Base-by-base conservation (phyloP, 2,888 invertebrate genomes). In the Cenopis cana region DNA sequence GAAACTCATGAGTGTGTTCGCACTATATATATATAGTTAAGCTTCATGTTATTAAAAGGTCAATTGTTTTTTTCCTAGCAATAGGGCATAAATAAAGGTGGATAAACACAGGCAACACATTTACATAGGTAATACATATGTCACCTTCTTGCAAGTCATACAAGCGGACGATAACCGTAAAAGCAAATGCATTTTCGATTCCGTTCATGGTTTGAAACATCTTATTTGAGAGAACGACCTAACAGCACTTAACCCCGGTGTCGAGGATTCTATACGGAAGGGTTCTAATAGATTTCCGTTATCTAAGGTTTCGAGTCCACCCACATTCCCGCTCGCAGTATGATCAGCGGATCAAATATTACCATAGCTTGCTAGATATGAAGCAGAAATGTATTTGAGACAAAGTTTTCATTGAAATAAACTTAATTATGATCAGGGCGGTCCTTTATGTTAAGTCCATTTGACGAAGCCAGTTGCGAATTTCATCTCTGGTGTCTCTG, bases 241-340 rank as follows among this genome's bases (percentile, higher is more conserved):
- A 81, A 82, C 81, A 81, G 81, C 82, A 87, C 82, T 88, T 90
- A 89, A 91, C 89, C 89, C 76, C 82, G 75, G 85, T 85, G 86
- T 87, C 85, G 85, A 83, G 85, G 79, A 87, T 86, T 86, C 86
- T 83, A 85, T 84, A 84, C 83, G 78, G 84, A 81, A 54, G 83
- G 83, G 81, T 80, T 82, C 79, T 78, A 89, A 88, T 88, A 88
- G 86, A 88, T 88, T 88, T 87, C 85, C 85, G 85, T 86, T 85
- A n/a, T n/a, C n/a, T n/a, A 86, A 81, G 85, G 85, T 86, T 85
- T 84, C 76, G 79, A 84, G 81, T 89, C 88, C 86, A 88, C 89
- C 89, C 87, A 90, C 89, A 82, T 79, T 77, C 76, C 78, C 78
- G 78, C 83, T 81, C 79, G 74, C 75, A 74, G 77, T 66, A 54